Base-by-base conservation (phyloP, 2,888 invertebrate species). In the Lissonota sp. region DNA sequence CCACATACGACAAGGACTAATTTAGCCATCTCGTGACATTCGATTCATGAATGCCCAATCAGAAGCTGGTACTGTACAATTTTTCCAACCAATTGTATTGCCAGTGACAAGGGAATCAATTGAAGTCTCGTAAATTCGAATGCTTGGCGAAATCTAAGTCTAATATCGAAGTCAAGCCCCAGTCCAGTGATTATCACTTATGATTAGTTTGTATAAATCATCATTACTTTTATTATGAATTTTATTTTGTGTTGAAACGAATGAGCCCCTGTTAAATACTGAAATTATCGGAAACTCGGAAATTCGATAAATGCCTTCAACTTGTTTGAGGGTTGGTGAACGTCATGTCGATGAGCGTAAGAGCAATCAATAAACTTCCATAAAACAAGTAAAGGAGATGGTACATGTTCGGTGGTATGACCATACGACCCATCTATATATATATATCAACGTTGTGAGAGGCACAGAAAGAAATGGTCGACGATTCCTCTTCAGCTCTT, bases 361-460 rank as follows among this genome's bases (percentile, higher is more conserved):
- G 42, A 37, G 16, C 37, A 26, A 62, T 71, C 62, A 58, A 71
- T 62, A 62, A 51, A 62, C 60, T 60, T 51, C 63, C n/a, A 49
- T 12, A 40, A 42, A 62, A 71, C 51, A 44, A 49, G n/a, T 49
- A 10, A 46, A 49, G 26, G 49, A 7, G 16, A 16, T 7, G 42
- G 49, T 55, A 55, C 53, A 42, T 5, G 6, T 62, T 44, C 63
- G 14, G 42, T 63, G 55, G 37, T 44, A 37, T 44, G 62, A 42
- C 40, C 44, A 44, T 12, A 10, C 42, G 37, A 40, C 46, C n/a
- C 14, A 44, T 37, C 63, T 7, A 26, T 26, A 12, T 39, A 62
- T 7, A 26, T 26, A 12, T 39, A 62, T 53, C 42, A 37, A 37
- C 6, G 26, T 7, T 39, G 49, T 5, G 66, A 60, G 42, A 71